Evolutionary conservation across 2,113 vertebrate species (phyloP), one percentile per base, ranked within the genome.

Genomic region (Melospiza melodia): DNA sequence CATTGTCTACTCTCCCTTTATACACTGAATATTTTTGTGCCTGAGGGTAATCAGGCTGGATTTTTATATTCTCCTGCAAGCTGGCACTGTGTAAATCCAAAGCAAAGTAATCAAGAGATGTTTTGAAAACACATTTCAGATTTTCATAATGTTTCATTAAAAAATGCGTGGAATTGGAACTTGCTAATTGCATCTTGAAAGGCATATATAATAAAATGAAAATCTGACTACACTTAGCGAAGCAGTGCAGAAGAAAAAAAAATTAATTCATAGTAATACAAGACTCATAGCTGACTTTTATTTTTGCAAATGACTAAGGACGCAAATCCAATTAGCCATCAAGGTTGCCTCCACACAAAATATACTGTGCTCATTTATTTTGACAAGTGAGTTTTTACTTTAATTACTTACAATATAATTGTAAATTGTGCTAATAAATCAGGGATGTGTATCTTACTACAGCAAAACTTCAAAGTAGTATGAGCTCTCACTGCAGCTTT

Each of bases 301-400:
- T 48, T 84, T 85, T 87, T 76, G 28, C 30, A 91, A 91, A 82
- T 85, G 6, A 85, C 63, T 87, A 59, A 80, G 63, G 63, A 76
- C 0, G 1, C 22, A 92, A 88, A 93, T 51, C 48, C 55, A 92
- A 96, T 96, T 95, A 90, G 78, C 35, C 30, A 71, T 90, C 63
- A 83, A 90, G 33, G 35, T 61, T 95, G 59, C 39, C 33, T 91
- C 78, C 37, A 75, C 66, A 76, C 51, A 93, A 85, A 94, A 88
- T 87, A 69, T 71, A 87, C 78, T 83, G 35, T 63, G 48, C 43
- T 95, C 87, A 94, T 96, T 91, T 95, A 95, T 88, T 96, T 88
- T 95, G 90, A 95, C 78, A 91, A 93, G 84, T 63, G 75, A 90
- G 16, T 87, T 95, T 95, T 83, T 80, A 48, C 39, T 94, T 92